Evolutionary conservation across 2,113 vertebrate genomes (phyloP), one percentile per base, ranked within the genome.

Genomic region (Clupea harengus): DNA sequence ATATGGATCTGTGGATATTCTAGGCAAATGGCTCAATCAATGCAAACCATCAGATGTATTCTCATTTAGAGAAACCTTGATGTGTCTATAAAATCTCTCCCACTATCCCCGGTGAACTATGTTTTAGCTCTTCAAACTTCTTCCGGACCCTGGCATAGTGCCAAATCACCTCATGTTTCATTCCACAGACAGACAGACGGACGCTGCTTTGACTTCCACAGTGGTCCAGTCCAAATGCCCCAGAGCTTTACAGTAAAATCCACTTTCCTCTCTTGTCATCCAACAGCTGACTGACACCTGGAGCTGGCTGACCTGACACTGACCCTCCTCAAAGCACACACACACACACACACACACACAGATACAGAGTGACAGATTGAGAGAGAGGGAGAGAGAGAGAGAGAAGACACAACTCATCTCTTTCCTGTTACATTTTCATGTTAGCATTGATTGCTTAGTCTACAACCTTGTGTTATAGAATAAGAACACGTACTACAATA

Each of bases 81-180:
- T 67, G 25, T 67, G 9, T 39, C 28, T 67, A 22, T 2, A 60
- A 5, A 4, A 6, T 22, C 9, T 25, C n/a, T 67, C n/a, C n/a
- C 13, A 9, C 25, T 32, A 75, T 39, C n/a, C 25, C 9, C 11
- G 39, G 7, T 28, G 25, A 72, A 32, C 25, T 64, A n/a, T 64
- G 20, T 64, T 28, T 39, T 10, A 78, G 72, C 9, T 50, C 46
- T 82, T 86, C 17, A 54, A 9, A 78, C 57, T 7, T 45, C 22
- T 17, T 81, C 83, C 81, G 15, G 52, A 47, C 75, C 72, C 83
- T 45, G 46, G 60, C 13, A 4, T 47, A 78, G 32, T 28, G 52
- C 85, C 20, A 67, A 82, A 83, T 52, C 89, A 84, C 72, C 64
- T 17, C 72, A 78, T 39, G 72, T 78, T 78, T 78, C 32, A 78